phyloP scores from a whole-genome alignment of 2,797 vertebrate species.

The Furcifer pardalis region DNA sequence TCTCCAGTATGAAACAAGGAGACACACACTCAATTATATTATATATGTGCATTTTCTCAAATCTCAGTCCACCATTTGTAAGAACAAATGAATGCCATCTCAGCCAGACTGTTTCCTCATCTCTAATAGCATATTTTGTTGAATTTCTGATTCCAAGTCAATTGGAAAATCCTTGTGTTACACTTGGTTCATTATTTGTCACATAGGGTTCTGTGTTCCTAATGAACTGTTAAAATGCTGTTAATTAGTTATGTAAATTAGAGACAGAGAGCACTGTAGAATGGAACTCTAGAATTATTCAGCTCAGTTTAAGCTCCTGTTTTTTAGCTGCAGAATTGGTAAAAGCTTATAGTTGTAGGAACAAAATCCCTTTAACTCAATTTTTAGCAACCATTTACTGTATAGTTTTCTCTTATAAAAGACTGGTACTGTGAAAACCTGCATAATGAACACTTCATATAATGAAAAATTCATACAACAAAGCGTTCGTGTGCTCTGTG shows the following conservation, averaged over 20 bases:
- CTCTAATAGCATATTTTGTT: constrained; percentile 43
- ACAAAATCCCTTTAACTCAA: background rate
- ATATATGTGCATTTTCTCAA: background rate
- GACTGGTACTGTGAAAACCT: no score
- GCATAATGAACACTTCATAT: no score
- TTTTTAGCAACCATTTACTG: background rate
- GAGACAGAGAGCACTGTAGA: constrained; percentile 33
- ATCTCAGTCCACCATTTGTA: background rate
- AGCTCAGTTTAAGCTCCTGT: background rate
- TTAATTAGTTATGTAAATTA: constrained; percentile 57
- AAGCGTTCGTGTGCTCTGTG: no score
- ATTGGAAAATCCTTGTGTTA: background rate
- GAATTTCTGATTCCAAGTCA: constrained; percentile 23
- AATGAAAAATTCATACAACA: no score
- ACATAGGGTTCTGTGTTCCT: constrained; percentile 58
- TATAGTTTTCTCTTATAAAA: background rate
- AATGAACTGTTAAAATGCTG: constrained; percentile 72
- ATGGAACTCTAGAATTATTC: constrained; percentile 29
- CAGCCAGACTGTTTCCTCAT: constrained; percentile 43
- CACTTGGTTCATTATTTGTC: constrained; percentile 48
- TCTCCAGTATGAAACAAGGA: background rate
- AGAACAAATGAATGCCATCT: constrained; percentile 1
- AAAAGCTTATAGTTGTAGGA: background rate
- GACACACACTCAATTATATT: no score
- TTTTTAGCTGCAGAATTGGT: constrained; percentile 15